Conservation (phyloP, 2,888 invertebrate species). For the Amphipyra berbera region DNA sequence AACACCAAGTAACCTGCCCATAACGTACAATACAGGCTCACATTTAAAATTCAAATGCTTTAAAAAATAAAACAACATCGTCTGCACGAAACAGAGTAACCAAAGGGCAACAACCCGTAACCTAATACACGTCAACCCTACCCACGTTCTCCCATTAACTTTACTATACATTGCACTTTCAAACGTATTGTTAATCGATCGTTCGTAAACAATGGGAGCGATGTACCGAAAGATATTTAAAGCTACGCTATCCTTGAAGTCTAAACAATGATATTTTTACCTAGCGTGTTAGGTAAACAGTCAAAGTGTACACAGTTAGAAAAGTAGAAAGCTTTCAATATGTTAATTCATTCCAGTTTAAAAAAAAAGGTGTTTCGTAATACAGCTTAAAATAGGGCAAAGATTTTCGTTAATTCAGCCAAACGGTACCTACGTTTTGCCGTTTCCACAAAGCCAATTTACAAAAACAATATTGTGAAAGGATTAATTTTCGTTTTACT, state of each 20-base stretch:
- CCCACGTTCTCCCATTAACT: slow-evolving; percentile 49
- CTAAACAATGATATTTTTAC: slow-evolving; percentile 25
- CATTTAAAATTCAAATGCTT: slow-evolving; percentile 44
- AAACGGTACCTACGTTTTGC: slow-evolving; percentile 6
- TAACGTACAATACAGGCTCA: slow-evolving; percentile 5
- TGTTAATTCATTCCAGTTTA: slow-evolving; percentile 1
- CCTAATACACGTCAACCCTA: slow-evolving; percentile 57
- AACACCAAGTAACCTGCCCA: not conserved
- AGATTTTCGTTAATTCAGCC: slow-evolving; percentile 18
- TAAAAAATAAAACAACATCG: slow-evolving; percentile 32
- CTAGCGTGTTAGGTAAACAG: slow-evolving; percentile 1
- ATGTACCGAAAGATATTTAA: slow-evolving; percentile 51
- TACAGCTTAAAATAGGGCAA: slow-evolving; percentile 2
- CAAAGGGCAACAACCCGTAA: slow-evolving; percentile 62
- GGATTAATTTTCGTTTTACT: slow-evolving; percentile 32
- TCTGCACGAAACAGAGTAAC: slow-evolving; percentile 58
- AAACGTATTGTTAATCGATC: slow-evolving; percentile 57
- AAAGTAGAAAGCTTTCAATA: not conserved
- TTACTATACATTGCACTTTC: slow-evolving; percentile 56
- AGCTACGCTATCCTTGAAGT: slow-evolving; percentile 52
- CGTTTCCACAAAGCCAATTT: slow-evolving; percentile 28
- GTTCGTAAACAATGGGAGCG: slow-evolving; percentile 60
- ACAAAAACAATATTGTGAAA: slow-evolving; percentile 40
- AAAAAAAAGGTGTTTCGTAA: not conserved
- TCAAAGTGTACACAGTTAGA: not conserved